These are phyloP conservation scores for Acanthurus leucopareius DNA, from an alignment of 2,797 vertebrate genomes.

Conservation along the genomic window DNA sequence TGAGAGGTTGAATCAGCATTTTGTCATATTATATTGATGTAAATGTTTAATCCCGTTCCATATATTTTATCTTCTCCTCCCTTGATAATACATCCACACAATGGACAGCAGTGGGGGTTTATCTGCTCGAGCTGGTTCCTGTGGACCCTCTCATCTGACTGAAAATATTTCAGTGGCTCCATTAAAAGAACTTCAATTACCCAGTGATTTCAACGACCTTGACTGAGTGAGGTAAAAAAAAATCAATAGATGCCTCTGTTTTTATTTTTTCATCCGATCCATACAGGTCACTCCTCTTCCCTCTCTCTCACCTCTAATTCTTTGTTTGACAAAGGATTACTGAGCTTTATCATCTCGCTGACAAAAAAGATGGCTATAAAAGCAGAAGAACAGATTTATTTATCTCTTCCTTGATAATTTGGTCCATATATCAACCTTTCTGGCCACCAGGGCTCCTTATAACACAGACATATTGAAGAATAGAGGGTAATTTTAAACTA, in stretches of 20 bases:
- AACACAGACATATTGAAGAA: constrained; percentile 39
- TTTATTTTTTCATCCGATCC: constrained; percentile 43
- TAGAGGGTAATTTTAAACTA: constrained; percentile 52
- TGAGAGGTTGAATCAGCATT: constrained; percentile 54
- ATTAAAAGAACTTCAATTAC: constrained; percentile 75
- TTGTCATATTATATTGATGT: constrained; percentile 54
- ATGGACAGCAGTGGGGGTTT: constrained; percentile 21
- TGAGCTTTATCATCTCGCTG: constrained; percentile 59
- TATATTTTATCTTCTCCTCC: constrained; percentile 36
- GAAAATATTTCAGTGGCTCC: constrained; percentile 62
- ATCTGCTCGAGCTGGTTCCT: constrained; percentile 43
- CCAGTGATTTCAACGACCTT: constrained; percentile 78
- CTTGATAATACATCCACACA: constrained; percentile 27
- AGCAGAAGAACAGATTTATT: constrained; percentile 60
- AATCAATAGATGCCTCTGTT: constrained; percentile 70
- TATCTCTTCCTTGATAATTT: constrained; percentile 69
- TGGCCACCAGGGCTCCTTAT: constrained; percentile 10
- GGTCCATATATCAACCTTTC: constrained; percentile 59
- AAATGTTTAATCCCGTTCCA: constrained; percentile 54
- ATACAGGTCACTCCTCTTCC: constrained; percentile 36
- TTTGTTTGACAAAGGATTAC: constrained; percentile 61
- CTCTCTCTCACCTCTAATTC: constrained; percentile 31
- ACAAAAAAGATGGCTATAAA: constrained; percentile 60
- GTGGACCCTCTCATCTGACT: constrained; percentile 42
- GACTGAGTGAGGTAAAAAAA: constrained; percentile 53